Percentiles rank a stretch among this genome's conserved stretches.
Conservation (phyloP, 2,888 invertebrate genomes). For the Nysson spinosus region DNA sequence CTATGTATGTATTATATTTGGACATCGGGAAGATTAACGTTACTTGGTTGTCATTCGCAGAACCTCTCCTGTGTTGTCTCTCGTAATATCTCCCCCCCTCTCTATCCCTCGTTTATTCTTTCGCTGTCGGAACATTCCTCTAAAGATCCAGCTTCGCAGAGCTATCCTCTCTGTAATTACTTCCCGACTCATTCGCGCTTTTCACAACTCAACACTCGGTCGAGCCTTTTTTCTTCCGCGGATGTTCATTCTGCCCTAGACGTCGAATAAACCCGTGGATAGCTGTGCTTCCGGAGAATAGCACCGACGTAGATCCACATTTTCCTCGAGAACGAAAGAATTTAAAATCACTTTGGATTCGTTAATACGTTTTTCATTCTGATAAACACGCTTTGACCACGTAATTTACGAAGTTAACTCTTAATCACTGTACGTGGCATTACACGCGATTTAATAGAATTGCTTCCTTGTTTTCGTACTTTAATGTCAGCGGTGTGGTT, state of each 20-base stretch:
- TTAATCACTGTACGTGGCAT: no score
- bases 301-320: constrained; percentile 1
- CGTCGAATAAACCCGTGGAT: constrained; percentile 34
- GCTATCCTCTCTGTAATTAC: constrained; percentile 47
- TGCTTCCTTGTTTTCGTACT: no score
- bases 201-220: constrained; percentile 32
- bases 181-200: constrained; percentile 47
- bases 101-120: no score
- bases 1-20: constrained; percentile 1
- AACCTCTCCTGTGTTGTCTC: constrained; percentile 13
- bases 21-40: constrained; percentile 4
- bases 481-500: no score
- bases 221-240: constrained; percentile 23
- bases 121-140: constrained; percentile 17
- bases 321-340: not conserved
- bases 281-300: constrained; percentile 21
- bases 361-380: no score
- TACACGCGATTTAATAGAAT: no score
- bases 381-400: no score
- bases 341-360: no score
- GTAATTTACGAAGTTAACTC: no score
- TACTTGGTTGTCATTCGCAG: constrained; percentile 39
- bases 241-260: constrained; percentile 23
- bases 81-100: constrained; percentile 25
- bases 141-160: constrained; percentile 28